These are phyloP conservation scores for Poeciliopsis turrubarensis DNA, from an alignment of 2,113 vertebrate species.

Conservation along the genomic window DNA sequence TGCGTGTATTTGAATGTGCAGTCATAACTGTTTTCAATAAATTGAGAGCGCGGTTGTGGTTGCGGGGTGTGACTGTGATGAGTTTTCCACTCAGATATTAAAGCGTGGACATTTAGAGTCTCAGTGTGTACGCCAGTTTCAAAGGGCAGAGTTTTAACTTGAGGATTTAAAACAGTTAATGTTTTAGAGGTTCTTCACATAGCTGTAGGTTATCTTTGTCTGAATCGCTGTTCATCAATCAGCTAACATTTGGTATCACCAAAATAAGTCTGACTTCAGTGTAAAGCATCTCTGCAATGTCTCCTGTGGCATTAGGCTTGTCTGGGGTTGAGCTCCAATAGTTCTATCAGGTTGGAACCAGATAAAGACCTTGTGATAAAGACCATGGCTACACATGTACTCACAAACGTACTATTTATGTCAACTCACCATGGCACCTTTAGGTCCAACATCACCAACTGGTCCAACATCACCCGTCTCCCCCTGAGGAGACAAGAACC, in stretches of 20 bases:
- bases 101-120: not conserved
- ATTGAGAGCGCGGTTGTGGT: not conserved
- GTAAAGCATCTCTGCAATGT: too few relatives aligned
- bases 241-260: too few relatives aligned
- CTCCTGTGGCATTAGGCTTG: too few relatives aligned
- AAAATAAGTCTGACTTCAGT: too few relatives aligned
- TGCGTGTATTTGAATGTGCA: not conserved
- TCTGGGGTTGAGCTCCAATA: too few relatives aligned
- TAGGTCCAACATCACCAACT: constrained; percentile 63
- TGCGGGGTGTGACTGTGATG: not conserved
- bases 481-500: constrained; percentile 64
- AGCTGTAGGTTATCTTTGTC: too few relatives aligned
- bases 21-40: not conserved
- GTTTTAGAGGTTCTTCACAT: too few relatives aligned
- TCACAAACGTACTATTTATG: not conserved
- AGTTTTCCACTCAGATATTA: not conserved
- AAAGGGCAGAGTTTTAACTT: not conserved
- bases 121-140: not conserved
- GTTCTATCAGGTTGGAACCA: too few relatives aligned
- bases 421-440: constrained; percentile 72
- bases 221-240: too few relatives aligned
- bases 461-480: constrained; percentile 52
- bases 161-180: too few relatives aligned
- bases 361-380: too few relatives aligned
- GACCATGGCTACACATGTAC: too few relatives aligned